These are phyloP conservation scores for Metridium senile DNA, from an alignment of 92 coral and sea anemone species.

Conservation along the genomic window DNA sequence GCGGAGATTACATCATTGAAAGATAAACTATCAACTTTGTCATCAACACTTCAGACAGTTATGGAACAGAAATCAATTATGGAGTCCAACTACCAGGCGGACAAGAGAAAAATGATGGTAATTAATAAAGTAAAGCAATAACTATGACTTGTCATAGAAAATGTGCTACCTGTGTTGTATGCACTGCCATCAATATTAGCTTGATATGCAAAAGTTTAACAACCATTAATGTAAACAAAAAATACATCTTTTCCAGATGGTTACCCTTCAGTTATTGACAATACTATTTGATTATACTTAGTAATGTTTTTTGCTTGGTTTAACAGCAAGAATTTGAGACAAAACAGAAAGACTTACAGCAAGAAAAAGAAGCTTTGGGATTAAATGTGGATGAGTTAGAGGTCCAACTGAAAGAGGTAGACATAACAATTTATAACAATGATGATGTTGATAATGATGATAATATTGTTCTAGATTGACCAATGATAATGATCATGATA, in stretches of 20 bases:
- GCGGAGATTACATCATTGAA: slow-evolving; percentile 14
- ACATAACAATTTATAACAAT: background rate
- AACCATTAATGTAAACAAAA: too few relatives aligned
- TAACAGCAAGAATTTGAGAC: slow-evolving; percentile 87
- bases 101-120: slow-evolving; percentile 95
- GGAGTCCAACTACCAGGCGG: slow-evolving; percentile 95
- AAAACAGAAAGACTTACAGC: slow-evolving; percentile 51
- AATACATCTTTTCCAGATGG: too few relatives aligned
- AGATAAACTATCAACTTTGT: slow-evolving; percentile 71
- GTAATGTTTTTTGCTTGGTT: background rate
- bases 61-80: slow-evolving; percentile 97
- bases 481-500: background rate
- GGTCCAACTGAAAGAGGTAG: slow-evolving; percentile 84
- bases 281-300: too few relatives aligned
- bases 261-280: too few relatives aligned
- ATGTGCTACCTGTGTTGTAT: too few relatives aligned
- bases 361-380: slow-evolving; percentile 52
- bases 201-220: too few relatives aligned
- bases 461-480: too few relatives aligned
- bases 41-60: slow-evolving; percentile 80
- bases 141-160: too few relatives aligned
- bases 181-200: too few relatives aligned
- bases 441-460: background rate
- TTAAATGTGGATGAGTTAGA: slow-evolving; percentile 60
- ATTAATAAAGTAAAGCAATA: background rate